Percentiles rank a stretch among this genome's conserved stretches.
phyloP scores from a whole-genome alignment of 2,113 vertebrate species.

The Phyllostomus hastatus region DNA sequence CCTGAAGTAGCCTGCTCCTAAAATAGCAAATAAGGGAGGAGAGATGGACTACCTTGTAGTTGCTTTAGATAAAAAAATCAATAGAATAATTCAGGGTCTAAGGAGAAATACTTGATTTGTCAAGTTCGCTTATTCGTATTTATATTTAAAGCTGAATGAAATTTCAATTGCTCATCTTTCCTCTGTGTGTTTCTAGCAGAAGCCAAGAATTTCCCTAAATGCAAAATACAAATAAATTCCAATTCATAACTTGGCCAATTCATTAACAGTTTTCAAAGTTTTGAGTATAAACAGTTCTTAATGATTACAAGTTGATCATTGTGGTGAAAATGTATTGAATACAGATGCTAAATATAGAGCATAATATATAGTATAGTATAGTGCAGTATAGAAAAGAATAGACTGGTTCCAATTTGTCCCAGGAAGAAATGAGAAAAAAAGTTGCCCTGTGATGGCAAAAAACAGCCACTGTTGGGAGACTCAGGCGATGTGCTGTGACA shows the following conservation, averaged over 20 bases:
- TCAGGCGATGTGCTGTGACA: neutral
- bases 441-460: neutral
- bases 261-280: neutral
- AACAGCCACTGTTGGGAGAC: fast-evolving
- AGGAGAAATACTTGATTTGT: neutral
- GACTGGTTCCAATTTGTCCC: too few species aligned
- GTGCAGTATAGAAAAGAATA: too few species aligned
- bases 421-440: neutral
- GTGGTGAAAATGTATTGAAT: fast-evolving
- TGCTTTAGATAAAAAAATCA: neutral
- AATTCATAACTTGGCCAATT: neutral
- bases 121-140: neutral
- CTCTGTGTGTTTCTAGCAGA: neutral
- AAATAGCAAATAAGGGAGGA: neutral
- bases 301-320: too few species aligned
- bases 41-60: fast-evolving
- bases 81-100: neutral
- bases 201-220: neutral
- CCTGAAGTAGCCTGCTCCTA: too few species aligned
- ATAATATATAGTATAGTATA: too few species aligned
- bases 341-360: neutral
- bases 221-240: neutral
- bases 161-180: neutral
- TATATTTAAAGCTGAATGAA: neutral
- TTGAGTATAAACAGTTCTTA: neutral